A percentile compares a stretch with the other conserved stretches of the same genome.
Conservation (phyloP, 2,888 invertebrate species). For the Halictus quadricinctus region DNA sequence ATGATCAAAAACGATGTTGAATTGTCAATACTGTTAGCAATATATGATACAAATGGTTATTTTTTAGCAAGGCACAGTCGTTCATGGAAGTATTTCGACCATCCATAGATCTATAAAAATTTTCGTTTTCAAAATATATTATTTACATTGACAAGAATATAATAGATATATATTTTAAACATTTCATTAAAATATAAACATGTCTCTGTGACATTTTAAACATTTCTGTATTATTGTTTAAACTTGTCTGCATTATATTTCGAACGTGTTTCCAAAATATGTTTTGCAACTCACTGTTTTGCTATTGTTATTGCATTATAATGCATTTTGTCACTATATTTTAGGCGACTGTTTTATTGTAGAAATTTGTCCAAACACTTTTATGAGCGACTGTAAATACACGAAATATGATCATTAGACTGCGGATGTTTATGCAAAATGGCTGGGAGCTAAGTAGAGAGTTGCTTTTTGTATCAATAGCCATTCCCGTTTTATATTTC, state of each 20-base stretch:
- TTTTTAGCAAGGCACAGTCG: neutral
- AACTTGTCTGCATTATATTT: no score
- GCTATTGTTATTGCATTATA: no score
- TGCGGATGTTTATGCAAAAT: conserved; percentile 1
- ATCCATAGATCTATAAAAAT: neutral
- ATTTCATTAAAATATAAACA: no score
- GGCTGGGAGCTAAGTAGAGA: neutral
- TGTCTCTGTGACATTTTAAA: no score
- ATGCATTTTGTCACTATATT: no score
- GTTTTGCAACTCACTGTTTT: no score
- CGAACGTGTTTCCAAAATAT: no score
- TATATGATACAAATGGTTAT: neutral
- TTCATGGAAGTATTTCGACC: neutral
- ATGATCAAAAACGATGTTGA: neutral
- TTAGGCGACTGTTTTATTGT: neutral
- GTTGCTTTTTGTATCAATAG: neutral
- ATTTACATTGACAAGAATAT: neutral
- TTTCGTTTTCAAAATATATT: neutral
- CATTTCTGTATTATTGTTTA: no score
- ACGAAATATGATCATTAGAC: neutral
- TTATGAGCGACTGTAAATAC: conserved; percentile 6
- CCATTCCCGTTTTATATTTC: neutral
- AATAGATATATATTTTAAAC: no score
- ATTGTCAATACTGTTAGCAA: neutral
- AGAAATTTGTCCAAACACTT: neutral